Evolutionary conservation across 1,140 invertebrate genomes (phyloP).

Genomic region (Drosophila elegans): DNA sequence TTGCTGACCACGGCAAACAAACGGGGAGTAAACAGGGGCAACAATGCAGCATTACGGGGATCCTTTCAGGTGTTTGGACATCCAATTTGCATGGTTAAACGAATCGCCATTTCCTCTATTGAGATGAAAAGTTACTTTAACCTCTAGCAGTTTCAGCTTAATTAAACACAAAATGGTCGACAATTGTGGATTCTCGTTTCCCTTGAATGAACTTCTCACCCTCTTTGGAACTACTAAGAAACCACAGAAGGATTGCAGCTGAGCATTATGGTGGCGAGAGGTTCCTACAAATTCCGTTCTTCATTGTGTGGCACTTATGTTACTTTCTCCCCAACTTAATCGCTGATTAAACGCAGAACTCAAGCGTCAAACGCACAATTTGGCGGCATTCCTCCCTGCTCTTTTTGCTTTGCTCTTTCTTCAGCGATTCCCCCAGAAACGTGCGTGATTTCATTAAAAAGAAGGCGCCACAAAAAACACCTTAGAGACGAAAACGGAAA

Average conservation of each 20-base stretch:
- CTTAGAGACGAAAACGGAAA: slow-evolving; percentile 10
- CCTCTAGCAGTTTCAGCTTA: slow-evolving; percentile 1
- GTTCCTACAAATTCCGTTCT: not conserved
- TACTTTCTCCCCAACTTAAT: not conserved
- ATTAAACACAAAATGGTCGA: slow-evolving; percentile 16
- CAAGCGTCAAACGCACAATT: slow-evolving; percentile 3
- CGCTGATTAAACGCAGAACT: slow-evolving; percentile 14
- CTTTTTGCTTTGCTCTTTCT: not conserved
- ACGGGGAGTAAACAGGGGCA: not conserved
- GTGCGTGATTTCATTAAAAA: slow-evolving; percentile 55
- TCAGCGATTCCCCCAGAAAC: not conserved
- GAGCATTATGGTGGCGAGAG: not conserved
- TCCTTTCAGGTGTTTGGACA: not conserved
- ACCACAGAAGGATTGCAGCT: not conserved
- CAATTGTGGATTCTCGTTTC: slow-evolving; percentile 9
- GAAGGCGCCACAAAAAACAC: slow-evolving; percentile 7
- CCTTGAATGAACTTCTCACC: not conserved
- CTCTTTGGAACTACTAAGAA: not conserved
- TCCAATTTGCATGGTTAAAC: slow-evolving; percentile 26
- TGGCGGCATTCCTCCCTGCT: not conserved
- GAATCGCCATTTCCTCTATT: too few species aligned
- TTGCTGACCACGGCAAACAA: slow-evolving; percentile 42
- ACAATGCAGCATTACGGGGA: not conserved
- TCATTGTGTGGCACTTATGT: not conserved
- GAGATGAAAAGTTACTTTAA: not conserved